Conservation (phyloP, 2,113 vertebrate genomes). For the Toxostoma redivivum region DNA sequence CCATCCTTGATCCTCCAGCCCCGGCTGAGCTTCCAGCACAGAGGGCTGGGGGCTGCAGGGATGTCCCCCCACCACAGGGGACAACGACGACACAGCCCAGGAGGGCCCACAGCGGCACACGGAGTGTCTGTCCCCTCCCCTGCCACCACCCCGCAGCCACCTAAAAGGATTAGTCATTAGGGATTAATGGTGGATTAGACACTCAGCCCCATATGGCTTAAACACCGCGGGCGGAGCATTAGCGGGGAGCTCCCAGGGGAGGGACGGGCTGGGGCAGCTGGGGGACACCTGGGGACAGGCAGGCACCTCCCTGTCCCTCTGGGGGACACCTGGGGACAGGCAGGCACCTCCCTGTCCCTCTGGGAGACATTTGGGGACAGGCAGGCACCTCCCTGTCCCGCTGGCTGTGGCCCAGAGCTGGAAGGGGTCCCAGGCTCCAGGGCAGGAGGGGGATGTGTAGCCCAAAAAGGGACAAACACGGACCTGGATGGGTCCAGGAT, state of each 20-base stretch:
- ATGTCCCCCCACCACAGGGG: accelerated
- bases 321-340: neutral
- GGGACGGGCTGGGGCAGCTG: neutral
- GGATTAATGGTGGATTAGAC: neutral
- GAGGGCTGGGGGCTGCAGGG: neutral
- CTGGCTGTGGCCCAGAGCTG: accelerated
- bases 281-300: neutral
- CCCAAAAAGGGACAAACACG: accelerated
- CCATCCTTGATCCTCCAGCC: neutral
- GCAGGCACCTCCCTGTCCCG: neutral
- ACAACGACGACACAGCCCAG: accelerated
- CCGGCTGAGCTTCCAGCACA: accelerated
- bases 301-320: neutral
- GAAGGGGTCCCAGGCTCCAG: neutral
- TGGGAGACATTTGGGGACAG: neutral
- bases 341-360: neutral
- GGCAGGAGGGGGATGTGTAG: neutral
- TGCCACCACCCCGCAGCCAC: neutral
- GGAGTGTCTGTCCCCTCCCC: neutral
- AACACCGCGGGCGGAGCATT: neutral
- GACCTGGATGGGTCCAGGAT: neutral
- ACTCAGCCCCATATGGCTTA: neutral
- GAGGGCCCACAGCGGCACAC: neutral
- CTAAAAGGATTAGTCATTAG: neutral
- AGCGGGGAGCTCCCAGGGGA: accelerated